These are phyloP conservation scores for Steinernema hermaphroditum DNA, from an alignment of 2,888 invertebrate species.

Conservation along the genomic window DNA sequence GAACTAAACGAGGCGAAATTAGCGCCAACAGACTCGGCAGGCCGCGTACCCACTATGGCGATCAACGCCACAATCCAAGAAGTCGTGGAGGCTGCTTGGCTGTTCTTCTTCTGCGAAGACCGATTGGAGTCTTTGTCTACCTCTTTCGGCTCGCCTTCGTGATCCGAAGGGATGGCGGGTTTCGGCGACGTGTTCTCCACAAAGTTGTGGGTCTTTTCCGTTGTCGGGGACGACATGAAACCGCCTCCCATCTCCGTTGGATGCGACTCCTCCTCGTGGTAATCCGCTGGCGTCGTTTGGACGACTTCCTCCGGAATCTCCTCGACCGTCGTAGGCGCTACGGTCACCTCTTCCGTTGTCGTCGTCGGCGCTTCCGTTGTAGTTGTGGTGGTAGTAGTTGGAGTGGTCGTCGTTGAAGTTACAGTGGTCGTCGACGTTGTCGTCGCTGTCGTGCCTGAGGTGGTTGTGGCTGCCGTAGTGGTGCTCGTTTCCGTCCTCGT, in stretches of 20 bases:
- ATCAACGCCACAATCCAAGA: slow-evolving; percentile 51
- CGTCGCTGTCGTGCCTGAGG: background rate
- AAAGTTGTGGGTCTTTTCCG: background rate
- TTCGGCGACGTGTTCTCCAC: background rate
- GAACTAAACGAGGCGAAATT: slow-evolving; percentile 42
- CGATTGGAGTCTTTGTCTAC: slow-evolving; percentile 3
- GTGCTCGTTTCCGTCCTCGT: slow-evolving; percentile 42
- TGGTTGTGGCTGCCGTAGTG: background rate
- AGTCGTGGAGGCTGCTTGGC: slow-evolving; percentile 25
- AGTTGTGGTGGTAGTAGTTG: background rate
- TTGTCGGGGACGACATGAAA: background rate
- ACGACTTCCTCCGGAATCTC: background rate
- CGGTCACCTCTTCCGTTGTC: background rate
- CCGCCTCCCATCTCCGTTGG: background rate
- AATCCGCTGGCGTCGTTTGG: no score
- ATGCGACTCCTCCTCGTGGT: background rate
- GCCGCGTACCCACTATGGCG: slow-evolving; percentile 45
- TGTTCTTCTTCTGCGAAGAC: slow-evolving; percentile 19
- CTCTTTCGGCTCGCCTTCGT: slow-evolving; percentile 9
- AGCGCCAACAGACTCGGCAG: background rate
- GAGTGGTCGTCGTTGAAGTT: background rate
- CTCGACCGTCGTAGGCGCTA: background rate
- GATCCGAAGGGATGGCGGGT: background rate
- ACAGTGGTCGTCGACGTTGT: background rate
- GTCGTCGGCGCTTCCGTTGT: background rate